Base-by-base conservation (phyloP, 2,797 vertebrate genomes). In the Enteromius treurensis region DNA sequence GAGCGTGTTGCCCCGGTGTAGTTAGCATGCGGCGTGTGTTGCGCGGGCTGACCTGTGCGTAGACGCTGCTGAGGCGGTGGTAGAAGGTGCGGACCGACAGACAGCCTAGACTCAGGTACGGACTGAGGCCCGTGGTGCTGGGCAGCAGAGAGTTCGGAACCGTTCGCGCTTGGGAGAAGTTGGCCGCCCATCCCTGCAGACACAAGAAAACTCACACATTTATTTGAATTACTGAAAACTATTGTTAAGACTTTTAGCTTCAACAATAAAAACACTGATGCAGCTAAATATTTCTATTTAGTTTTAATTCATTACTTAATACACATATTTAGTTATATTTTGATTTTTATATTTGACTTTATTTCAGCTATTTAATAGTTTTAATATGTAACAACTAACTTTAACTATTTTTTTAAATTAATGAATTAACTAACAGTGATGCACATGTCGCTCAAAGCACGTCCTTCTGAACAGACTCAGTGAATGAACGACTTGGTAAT, bases 41-140 rank as follows among this genome's bases (percentile, higher is more conserved):
- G 21, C 19, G 3, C 3, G 45, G 3, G n/a, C 65, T 78, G 60
- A 90, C 88, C 89, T 86, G 88, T 19, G 88, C 88, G 77, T 85
- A 86, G 79, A 90, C 64, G 53, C 82, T 82, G 64, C 77, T 70
- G 58, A 90, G 67, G 21, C 80, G 79, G 68, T 89, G 79, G 84
- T 88, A 89, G 81, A 90, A 89, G 13, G 67, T 85, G 6, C 89
- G 85, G 64, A 76, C 86, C 4, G 89, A 89, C 53, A 90, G 85
- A 32, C 87, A 89, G 53, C 89, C 88, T 23, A 87, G 60, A 34
- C 82, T 88, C 77, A 90, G 79, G 77, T 90, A 88, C 13, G 89
- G 88, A 67, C 88, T 89, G 77, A 89, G 84, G 0, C 88, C 88
- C 0, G 89, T 90, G 32, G 89, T 89, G 86, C 85, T 89, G 40